Evolutionary conservation across 37 sponge, comb jelly and placozoan genomes (phyloP).

Genomic region (Lycopodina hypogea): DNA sequence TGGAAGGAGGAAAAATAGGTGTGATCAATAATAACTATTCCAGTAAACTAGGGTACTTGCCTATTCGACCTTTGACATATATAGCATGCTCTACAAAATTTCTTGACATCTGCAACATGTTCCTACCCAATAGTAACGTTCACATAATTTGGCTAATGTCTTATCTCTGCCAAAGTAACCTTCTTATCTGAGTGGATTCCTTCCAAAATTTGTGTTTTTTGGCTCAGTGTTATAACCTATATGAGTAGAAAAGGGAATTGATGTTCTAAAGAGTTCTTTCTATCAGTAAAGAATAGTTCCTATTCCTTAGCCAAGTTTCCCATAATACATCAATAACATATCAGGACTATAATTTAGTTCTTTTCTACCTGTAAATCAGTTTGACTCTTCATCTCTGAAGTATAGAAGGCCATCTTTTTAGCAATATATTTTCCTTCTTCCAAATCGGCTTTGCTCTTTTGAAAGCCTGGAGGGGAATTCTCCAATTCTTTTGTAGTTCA

Average conservation of each 20-base stretch:
- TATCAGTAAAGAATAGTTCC: no score
- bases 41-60: background rate
- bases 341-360: no score
- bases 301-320: no score
- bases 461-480: background rate
- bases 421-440: slow-evolving; percentile 5
- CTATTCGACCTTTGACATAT: slow-evolving; percentile 23
- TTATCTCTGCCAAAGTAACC: slow-evolving; percentile 43
- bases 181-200: slow-evolving; percentile 32
- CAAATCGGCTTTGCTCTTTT: slow-evolving; percentile 6
- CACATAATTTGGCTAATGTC: no score
- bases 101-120: slow-evolving; percentile 39
- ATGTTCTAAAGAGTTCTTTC: no score
- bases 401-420: slow-evolving; percentile 20
- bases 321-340: no score
- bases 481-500: background rate
- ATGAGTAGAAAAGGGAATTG: no score
- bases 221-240: background rate
- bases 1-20: no score
- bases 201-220: slow-evolving; percentile 7
- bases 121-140: slow-evolving; percentile 39
- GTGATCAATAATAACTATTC: background rate
- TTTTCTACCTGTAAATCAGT: slow-evolving; percentile 20
- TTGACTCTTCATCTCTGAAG: background rate
- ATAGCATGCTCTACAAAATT: slow-evolving; percentile 33